phyloP scores from a whole-genome alignment of 2,113 vertebrate species.

The Scartelaos histophorus region DNA sequence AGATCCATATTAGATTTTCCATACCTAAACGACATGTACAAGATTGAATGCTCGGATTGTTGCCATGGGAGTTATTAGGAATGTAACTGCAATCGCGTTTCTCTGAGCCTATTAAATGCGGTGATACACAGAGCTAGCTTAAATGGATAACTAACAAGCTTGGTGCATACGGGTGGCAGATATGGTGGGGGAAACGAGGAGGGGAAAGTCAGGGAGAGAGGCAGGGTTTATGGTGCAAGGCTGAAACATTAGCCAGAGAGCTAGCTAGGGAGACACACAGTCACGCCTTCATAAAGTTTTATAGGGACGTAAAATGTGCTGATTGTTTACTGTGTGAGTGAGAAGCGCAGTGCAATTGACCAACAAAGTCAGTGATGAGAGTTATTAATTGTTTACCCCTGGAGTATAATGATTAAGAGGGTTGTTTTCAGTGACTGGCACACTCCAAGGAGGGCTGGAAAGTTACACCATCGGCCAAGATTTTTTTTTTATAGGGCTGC shows the following conservation, averaged over 20 bases:
- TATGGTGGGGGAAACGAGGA: neutral
- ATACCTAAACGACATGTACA: slow-evolving; percentile 28
- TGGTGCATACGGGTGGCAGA: slow-evolving; percentile 18
- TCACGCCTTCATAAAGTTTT: slow-evolving; percentile 48
- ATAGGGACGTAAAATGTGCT: slow-evolving; percentile 52
- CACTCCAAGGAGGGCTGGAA: slow-evolving; percentile 44
- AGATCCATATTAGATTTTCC: slow-evolving; percentile 34
- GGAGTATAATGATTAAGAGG: slow-evolving; percentile 50
- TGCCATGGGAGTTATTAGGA: slow-evolving; percentile 53
- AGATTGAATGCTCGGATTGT: slow-evolving; percentile 41
- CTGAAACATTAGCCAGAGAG: slow-evolving; percentile 30
- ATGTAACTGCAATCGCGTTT: slow-evolving; percentile 24
- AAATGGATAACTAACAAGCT: slow-evolving; percentile 40
- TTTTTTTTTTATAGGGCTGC: neutral
- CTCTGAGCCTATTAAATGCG: slow-evolving; percentile 36
- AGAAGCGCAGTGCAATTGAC: slow-evolving; percentile 38
- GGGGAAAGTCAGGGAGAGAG: neutral
- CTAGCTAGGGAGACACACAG: slow-evolving; percentile 14
- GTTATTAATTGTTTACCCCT: slow-evolving; percentile 55
- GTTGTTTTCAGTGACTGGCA: slow-evolving; percentile 53
- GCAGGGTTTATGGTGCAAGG: slow-evolving; percentile 13
- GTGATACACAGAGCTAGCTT: slow-evolving; percentile 5
- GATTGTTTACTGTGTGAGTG: slow-evolving; percentile 61
- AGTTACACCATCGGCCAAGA: slow-evolving; percentile 20
- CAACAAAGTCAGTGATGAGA: slow-evolving; percentile 43